Base-by-base conservation (phyloP, 2,888 invertebrate species). In the Morpho achilles region DNA sequence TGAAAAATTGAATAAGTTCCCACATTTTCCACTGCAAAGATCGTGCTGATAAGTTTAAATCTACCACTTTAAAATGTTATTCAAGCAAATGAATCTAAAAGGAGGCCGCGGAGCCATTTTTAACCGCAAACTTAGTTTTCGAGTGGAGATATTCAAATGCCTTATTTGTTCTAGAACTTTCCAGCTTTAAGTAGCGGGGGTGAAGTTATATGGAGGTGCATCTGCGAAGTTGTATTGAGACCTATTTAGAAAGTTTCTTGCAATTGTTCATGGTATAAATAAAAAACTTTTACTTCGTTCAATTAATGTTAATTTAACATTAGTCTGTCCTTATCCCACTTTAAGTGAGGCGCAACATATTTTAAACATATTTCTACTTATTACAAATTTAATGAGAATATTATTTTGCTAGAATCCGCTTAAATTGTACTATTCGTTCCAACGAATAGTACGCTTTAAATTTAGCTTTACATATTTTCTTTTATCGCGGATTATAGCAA, bases 101-200 rank as follows among this genome's bases (percentile, higher is more conserved):
- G 65, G 63, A 65, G 65, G 64, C 64, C 49, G 52, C 55, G 46
- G 46, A 58, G 43, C 50, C 60, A 63, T 63, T 64, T 67, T 64
- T 63, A 64, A 62, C 57, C 54, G 61, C 59, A 58, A 61, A 58
- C 61, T 60, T 53, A 59, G 61, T 62, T 62, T 64, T 61, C 54
- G 50, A 62, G 58, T 60, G 45, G 53, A 53, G 64, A 67, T 67
- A 73, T 70, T 72, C 69, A 69, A 71, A 72, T 71, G 68, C 65
- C 66, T 69, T 74, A 69, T 71, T 73, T 74, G 73, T 72, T 72
- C 65, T 67, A 58, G 65, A 69, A 70, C 63, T 71, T 69, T 59
- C 53, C 54, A 67, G 67, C 69, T 71, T 63, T 54, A 62, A 66
- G 64, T 64, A 56, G 60, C 60, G 60, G 61, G 63, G 9, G 50